phyloP scores from a whole-genome alignment of 1,140 invertebrate genomes.

The Pygmarrhopalites habei region DNA sequence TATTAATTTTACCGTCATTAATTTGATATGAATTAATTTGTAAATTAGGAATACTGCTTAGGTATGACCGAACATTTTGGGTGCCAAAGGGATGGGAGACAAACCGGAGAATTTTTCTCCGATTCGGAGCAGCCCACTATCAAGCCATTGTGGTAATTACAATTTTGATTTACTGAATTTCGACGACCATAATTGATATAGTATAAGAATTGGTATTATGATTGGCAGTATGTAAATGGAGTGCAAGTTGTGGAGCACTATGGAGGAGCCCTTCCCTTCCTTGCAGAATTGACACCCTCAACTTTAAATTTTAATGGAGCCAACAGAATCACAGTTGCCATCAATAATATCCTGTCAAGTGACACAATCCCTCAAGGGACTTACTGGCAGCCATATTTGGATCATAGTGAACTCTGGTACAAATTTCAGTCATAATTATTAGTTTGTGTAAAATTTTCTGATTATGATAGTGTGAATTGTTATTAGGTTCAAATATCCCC shows the following conservation, averaged over 20 bases:
- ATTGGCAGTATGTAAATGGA: slow-evolving; percentile 78
- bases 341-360: slow-evolving; percentile 56
- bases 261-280: slow-evolving; percentile 93
- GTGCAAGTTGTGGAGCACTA: slow-evolving; percentile 68
- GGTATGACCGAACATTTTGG: slow-evolving; percentile 78
- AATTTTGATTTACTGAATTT: not conserved
- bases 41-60: no score
- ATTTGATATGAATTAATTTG: no score
- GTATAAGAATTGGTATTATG: not conserved
- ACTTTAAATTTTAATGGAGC: slow-evolving; percentile 22
- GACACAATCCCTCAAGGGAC: slow-evolving; percentile 48
- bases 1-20: no score
- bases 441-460: not conserved
- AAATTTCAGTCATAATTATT: not conserved
- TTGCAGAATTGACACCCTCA: slow-evolving; percentile 60
- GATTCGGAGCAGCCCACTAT: slow-evolving; percentile 85
- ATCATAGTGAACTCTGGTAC: not conserved
- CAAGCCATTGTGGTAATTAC: slow-evolving; percentile 68
- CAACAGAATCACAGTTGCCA: slow-evolving; percentile 53
- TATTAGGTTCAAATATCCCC: slow-evolving; percentile 30
- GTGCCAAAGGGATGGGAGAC: slow-evolving; percentile 63
- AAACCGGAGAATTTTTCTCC: slow-evolving; percentile 61
- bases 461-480: not conserved
- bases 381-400: slow-evolving; percentile 14
- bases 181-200: slow-evolving; percentile 40